phyloP scores from a whole-genome alignment of 2,888 invertebrate species.

The Eudasyphora cyanicolor region DNA sequence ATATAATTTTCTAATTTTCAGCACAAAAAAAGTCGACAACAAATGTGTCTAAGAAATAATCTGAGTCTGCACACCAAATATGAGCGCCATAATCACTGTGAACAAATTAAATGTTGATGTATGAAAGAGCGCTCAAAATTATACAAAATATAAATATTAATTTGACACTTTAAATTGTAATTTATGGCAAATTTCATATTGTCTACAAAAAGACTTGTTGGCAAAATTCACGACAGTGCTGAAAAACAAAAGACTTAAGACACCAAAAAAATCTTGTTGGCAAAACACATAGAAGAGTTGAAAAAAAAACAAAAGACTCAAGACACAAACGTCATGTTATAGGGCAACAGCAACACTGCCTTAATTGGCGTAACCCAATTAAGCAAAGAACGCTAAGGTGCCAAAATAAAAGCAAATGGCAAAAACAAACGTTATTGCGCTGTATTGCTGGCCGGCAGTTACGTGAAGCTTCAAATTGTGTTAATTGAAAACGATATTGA shows the following conservation, averaged over 20 bases:
- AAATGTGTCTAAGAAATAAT: background rate
- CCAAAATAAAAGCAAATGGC: background rate
- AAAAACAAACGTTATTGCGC: background rate
- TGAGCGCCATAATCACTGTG: conserved; percentile 5
- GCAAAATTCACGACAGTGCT: background rate
- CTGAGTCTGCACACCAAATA: background rate
- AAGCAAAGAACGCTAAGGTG: background rate
- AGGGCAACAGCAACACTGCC: background rate
- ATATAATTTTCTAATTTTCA: conserved; percentile 47
- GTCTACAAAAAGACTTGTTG: no score
- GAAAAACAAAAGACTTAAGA: conserved; percentile 38
- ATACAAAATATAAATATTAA: conserved; percentile 11
- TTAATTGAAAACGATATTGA: background rate
- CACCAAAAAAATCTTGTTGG: no score
- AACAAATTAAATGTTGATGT: conserved; percentile 21
- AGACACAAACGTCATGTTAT: conserved; percentile 5
- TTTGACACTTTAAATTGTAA: conserved; percentile 27
- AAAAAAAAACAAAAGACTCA: conserved; percentile 38
- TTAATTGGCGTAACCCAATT: background rate
- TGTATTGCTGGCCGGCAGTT: background rate
- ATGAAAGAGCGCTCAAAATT: background rate
- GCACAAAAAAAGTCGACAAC: no score
- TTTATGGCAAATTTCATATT: background rate
- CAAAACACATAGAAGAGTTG: background rate
- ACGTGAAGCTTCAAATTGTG: background rate